Evolutionary conservation across 2,888 invertebrate species (phyloP), one percentile per base, ranked within the genome.

Genomic region (Drosophila barbarae): DNA sequence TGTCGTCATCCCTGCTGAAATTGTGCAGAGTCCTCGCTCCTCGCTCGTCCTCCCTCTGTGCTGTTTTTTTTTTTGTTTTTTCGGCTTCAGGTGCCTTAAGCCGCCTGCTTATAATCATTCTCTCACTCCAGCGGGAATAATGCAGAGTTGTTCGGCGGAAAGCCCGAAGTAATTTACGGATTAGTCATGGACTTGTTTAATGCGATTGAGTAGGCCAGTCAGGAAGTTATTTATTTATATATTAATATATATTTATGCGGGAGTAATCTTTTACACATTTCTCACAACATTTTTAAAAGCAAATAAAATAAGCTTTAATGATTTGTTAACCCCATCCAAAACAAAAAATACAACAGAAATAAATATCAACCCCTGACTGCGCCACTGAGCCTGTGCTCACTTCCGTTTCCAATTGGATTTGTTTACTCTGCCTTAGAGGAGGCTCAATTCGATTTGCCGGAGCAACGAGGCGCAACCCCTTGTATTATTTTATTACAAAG

Each of bases 391-490:
- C 41, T 47, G 38, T 47, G 38, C 21, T 18, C 18, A 36, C 36
- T 36, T 47, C 36, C 42, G 47, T 28, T 30, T 50, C 42, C 32
- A 63, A 63, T 63, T 61, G 63, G 41, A 36, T 63, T 63, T 54
- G 49, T 63, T 50, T 54, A 28, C 53, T 38, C 28, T 49, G 41
- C 65, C 32, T 63, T 49, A 36, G 63, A 59, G 36, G 30, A 36
- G 54, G 21, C 44, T n/a, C 55, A 61, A 67, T 64, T 64, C 32
- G 51, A 67, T 47, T 67, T 56, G 60, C 36, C 30, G n/a, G 15
- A 28, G 30, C 28, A 44, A 38, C 44, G 30, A 30, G 30, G 46
- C 46, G 34, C 41, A 60, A 52, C 49, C 60, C 56, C 52, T 56
- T 51, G 56, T 56, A 26, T 51, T 39, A n/a, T 23, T 15, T 47